These are phyloP conservation scores for Rhynchomys soricoides DNA, from an alignment of 2,113 vertebrate genomes.

Conservation along the genomic window DNA sequence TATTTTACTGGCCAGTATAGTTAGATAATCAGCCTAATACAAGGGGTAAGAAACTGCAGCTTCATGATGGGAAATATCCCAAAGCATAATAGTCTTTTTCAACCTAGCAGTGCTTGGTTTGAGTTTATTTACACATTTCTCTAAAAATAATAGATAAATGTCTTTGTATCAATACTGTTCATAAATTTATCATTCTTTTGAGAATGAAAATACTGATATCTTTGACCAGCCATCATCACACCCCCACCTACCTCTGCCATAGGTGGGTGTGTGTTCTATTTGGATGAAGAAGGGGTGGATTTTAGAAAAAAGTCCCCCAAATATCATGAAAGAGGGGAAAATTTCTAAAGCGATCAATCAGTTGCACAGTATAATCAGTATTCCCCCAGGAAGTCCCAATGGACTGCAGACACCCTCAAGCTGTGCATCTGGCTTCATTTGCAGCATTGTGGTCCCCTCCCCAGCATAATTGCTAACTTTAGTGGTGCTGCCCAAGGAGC, in stretches of 20 bases:
- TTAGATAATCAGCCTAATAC: not conserved
- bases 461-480: not conserved
- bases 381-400: not conserved
- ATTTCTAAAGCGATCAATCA: conserved; percentile 35
- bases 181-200: not conserved
- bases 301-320: conserved; percentile 29
- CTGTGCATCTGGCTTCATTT: conserved; percentile 27
- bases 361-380: conserved; percentile 32
- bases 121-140: not conserved
- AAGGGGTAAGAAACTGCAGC: not conserved
- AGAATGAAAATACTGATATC: not conserved
- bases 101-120: not conserved
- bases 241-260: not conserved
- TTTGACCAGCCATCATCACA: not conserved
- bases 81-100: not conserved
- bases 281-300: not conserved
- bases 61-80: not conserved
- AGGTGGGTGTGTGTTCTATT: not conserved
- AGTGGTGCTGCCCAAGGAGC: not conserved
- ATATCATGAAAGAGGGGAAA: not conserved
- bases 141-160: not conserved
- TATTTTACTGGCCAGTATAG: not conserved
- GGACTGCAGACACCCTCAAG: not conserved
- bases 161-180: not conserved
- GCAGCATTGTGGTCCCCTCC: not conserved